These are phyloP conservation scores for Drosophila pachea DNA, from an alignment of 1,140 invertebrate genomes.

Conservation along the genomic window DNA sequence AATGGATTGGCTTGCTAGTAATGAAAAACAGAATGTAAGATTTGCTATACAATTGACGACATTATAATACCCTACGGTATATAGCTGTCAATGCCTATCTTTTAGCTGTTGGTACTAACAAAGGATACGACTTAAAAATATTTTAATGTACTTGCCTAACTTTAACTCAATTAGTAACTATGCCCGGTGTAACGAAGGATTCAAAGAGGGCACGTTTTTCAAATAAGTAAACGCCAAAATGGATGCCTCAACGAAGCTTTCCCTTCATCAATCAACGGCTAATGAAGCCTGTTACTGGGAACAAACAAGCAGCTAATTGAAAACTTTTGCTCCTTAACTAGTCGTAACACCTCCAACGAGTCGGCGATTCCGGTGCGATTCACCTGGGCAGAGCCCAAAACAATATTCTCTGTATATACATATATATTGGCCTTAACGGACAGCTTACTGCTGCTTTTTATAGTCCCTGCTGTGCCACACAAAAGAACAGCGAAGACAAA, in stretches of 20 bases:
- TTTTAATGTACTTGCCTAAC: background rate
- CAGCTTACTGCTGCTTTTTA: slow-evolving; percentile 26
- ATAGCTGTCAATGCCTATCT: background rate
- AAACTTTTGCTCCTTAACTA: slow-evolving; percentile 39
- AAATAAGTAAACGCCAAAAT: slow-evolving; percentile 18
- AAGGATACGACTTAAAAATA: background rate
- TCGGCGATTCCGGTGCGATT: background rate
- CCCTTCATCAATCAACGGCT: slow-evolving; percentile 25
- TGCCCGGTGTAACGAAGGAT: no score
- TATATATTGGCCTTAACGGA: background rate
- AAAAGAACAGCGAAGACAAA: slow-evolving; percentile 14
- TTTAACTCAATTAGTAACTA: slow-evolving; percentile 18
- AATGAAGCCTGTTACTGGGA: slow-evolving; percentile 12
- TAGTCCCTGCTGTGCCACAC: background rate
- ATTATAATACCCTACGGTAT: no score
- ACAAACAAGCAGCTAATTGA: slow-evolving; percentile 36
- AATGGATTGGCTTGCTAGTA: slow-evolving; percentile 1
- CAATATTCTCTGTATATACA: slow-evolving; percentile 8
- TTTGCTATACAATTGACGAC: no score
- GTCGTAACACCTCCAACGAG: slow-evolving; percentile 27
- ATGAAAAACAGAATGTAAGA: background rate
- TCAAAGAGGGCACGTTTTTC: background rate
- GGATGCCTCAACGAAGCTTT: slow-evolving; percentile 1
- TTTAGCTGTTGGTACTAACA: background rate
- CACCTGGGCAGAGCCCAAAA: background rate